These are phyloP conservation scores for Antennarius maculatus DNA, from an alignment of 2,797 vertebrate species.

Conservation along the genomic window DNA sequence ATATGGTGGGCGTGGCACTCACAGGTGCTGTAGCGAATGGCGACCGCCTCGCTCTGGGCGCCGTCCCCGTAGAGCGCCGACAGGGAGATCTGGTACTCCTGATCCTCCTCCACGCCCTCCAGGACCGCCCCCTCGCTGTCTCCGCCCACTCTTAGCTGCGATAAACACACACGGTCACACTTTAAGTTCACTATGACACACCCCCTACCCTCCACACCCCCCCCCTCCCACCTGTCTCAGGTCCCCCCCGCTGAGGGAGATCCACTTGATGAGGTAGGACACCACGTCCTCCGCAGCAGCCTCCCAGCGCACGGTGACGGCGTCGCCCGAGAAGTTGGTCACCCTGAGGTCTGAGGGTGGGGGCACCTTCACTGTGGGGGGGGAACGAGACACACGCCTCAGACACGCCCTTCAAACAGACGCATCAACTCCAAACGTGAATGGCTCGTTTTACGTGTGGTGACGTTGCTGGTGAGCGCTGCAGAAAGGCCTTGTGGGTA, in stretches of 20 bases:
- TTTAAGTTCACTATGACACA: neutral
- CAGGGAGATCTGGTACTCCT: slow-evolving; percentile 91
- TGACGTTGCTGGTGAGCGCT: slow-evolving; percentile 84
- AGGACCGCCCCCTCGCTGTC: slow-evolving; percentile 81
- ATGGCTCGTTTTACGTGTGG: slow-evolving; percentile 84
- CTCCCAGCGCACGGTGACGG: slow-evolving; percentile 87
- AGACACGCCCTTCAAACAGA: neutral
- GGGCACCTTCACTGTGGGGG: slow-evolving; percentile 86
- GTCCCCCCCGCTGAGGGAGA: slow-evolving; percentile 85
- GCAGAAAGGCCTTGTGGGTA: slow-evolving; percentile 84
- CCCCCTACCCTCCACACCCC: neutral
- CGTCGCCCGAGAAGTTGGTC: slow-evolving; percentile 84
- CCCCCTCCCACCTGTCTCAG: slow-evolving; percentile 86
- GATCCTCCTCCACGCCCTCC: slow-evolving; percentile 85
- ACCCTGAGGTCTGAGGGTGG: slow-evolving; percentile 86
- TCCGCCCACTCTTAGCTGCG: slow-evolving; percentile 87
- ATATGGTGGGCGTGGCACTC: slow-evolving; percentile 54
- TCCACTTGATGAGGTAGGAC: slow-evolving; percentile 95
- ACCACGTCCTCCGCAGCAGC: slow-evolving; percentile 86
- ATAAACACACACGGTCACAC: neutral
- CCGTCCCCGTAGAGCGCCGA: slow-evolving; percentile 91
- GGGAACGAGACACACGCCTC: neutral
- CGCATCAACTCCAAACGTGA: neutral
- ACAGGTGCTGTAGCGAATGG: slow-evolving; percentile 89
- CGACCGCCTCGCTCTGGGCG: slow-evolving; percentile 88